A percentile compares a stretch with the other conserved stretches of the same genome.
phyloP scores from a whole-genome alignment of 2,113 vertebrate genomes.

The Cromileptes altivelis region DNA sequence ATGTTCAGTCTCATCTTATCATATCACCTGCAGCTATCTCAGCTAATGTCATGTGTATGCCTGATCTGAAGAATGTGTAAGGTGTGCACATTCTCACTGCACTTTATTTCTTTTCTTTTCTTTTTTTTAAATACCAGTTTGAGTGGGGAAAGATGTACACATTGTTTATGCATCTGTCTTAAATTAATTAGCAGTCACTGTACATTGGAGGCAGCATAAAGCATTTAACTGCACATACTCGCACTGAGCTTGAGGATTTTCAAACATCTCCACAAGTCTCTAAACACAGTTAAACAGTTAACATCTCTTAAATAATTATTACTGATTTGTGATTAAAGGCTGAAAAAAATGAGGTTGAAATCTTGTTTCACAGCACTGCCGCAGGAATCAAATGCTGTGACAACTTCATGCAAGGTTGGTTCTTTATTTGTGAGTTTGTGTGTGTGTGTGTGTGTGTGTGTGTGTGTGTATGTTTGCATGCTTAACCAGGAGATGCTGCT shows the following conservation, averaged over 20 bases:
- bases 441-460: neutral
- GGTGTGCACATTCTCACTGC: too few relatives aligned
- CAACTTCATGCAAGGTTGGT: neutral
- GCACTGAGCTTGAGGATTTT: neutral
- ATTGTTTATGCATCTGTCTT: too few relatives aligned
- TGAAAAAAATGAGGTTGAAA: neutral
- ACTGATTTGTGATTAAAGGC: neutral
- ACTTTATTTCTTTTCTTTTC: too few relatives aligned
- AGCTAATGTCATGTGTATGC: too few relatives aligned
- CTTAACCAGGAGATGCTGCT: conserved; percentile 13
- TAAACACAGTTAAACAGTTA: neutral
- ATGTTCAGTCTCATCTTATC: too few relatives aligned
- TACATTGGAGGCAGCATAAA: neutral
- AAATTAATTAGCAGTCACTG: neutral
- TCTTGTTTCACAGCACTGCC: neutral
- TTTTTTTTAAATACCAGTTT: too few relatives aligned
- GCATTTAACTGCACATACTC: neutral
- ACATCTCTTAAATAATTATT: neutral
- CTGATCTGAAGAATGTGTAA: too few relatives aligned
- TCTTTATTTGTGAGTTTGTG: conserved; percentile 13
- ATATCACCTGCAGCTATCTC: too few relatives aligned
- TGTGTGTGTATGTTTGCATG: neutral
- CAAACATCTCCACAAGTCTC: neutral
- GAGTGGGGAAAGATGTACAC: too few relatives aligned
- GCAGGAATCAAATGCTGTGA: neutral